Evolutionary conservation across 2,888 invertebrate genomes (phyloP), one percentile per base, ranked within the genome.

Genomic region (Epinotia nisella): DNA sequence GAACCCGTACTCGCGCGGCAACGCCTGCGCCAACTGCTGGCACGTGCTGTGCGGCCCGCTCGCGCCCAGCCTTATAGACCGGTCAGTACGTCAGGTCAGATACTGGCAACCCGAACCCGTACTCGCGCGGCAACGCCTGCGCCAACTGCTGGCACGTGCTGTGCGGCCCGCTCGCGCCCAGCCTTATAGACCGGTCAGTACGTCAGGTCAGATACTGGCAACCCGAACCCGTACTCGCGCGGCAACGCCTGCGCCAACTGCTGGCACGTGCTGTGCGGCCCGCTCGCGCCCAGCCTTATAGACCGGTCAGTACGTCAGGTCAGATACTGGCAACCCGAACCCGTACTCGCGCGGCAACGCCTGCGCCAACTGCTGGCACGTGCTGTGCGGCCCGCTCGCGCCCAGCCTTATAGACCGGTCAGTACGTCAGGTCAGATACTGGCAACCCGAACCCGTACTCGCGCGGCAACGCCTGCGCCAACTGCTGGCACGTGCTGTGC

Each of bases 221-320:
- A 96, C 87, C 96, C 97, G 84, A 99, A 99, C 95, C 99, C 99
- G 59, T 99, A 98, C 94, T 98, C 98, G 81, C 96, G 97, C 85
- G 99, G 99, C 81, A 98, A 98, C 90, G 96, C 98, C 79, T 97
- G 97, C 88, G 94, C 96, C 78, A 98, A 98, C 89, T 98, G 97
- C 92, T 96, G 96, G 87, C 96, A 96, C 86, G 97, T 98, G 77
- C 91, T 98, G 66, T 98, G 98, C 92, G 98, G 97, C 66, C 98
- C 97, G 72, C 94, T 96, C 80, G 95, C 96, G 73, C 97, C 97
- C 73, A 97, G 97, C 87, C 95, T 98, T 82, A 97, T 98, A 85
- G 98, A 98, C 95, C 95, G 65, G 65, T 65, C 11, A 49, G 64
- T 17, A 19, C n/a, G n/a, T n/a, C n/a, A n/a, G n/a, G n/a, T n/a